Percentiles rank a stretch among this genome's conserved stretches.
Conservation (phyloP, 1,140 invertebrate genomes). For the Bicyclus anynana region DNA sequence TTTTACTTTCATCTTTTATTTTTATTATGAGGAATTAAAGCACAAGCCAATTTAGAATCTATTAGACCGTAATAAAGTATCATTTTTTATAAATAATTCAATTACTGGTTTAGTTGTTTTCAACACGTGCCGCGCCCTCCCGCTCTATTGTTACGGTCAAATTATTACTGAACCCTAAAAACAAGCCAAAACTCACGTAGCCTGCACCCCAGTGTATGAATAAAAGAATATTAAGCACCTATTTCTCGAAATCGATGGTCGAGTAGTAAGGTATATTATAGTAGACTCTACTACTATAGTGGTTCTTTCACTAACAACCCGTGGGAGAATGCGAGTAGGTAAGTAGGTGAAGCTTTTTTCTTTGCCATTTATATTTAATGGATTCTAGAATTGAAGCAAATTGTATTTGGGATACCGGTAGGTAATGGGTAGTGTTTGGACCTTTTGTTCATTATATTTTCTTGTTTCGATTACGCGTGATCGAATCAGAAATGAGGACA, state of each 20-base stretch:
- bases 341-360: no score
- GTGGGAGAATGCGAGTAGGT: background rate
- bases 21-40: background rate
- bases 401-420: no score
- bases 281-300: background rate
- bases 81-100: constrained; percentile 12
- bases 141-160: constrained; percentile 56
- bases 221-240: constrained; percentile 37
- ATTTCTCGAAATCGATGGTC: constrained; percentile 38
- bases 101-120: constrained; percentile 27
- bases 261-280: background rate
- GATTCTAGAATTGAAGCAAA: no score
- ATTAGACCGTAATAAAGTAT: constrained; percentile 2
- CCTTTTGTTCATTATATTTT: no score
- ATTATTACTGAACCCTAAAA: no score
- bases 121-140: constrained; percentile 52
- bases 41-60: constrained; percentile 12
- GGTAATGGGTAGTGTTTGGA: no score
- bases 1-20: no score
- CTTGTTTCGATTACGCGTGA: no score
- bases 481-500: no score
- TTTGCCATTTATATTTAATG: no score
- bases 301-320: background rate
- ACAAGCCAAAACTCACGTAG: constrained; percentile 56
- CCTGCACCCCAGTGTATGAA: constrained; percentile 41